phyloP scores from a whole-genome alignment of 30 jellyfish, hydroid and myxozoan genomes.

The Morbakka virulenta region DNA sequence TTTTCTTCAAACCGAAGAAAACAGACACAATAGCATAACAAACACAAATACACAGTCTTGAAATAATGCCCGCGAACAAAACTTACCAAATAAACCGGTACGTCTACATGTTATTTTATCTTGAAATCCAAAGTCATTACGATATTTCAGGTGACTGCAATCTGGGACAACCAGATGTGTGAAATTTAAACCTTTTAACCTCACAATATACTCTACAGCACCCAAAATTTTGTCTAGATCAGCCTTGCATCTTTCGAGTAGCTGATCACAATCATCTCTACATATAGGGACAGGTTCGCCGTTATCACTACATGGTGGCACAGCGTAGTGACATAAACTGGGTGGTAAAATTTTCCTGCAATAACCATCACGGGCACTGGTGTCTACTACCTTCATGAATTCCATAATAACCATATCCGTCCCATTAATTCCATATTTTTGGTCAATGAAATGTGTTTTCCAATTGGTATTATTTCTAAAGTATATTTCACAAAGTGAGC shows the following conservation, averaged over 20 bases:
- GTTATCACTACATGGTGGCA: constrained; percentile 35
- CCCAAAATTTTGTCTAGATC: constrained; percentile 53
- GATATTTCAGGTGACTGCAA: constrained; percentile 48
- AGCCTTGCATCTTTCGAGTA: constrained; percentile 15
- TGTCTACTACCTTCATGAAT: constrained; percentile 19
- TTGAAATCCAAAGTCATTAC: constrained; percentile 8
- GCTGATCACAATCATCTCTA: constrained; percentile 58
- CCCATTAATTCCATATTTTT: constrained; percentile 41
- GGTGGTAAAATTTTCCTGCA: constrained; percentile 44
- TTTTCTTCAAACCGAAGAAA: background rate
- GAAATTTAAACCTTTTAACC: constrained; percentile 23
- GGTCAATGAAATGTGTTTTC: constrained; percentile 41
- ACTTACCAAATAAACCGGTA: constrained; percentile 56
- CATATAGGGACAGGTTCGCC: constrained; percentile 37
- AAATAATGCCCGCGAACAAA: background rate
- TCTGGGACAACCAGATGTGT: constrained; percentile 54
- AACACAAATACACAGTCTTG: background rate
- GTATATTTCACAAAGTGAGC: constrained; percentile 44
- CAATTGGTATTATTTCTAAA: constrained; percentile 31
- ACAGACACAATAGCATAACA: background rate
- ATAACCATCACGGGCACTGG: constrained; percentile 1
- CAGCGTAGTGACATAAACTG: constrained; percentile 38
- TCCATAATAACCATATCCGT: constrained; percentile 44
- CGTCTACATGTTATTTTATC: constrained; percentile 36
- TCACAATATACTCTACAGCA: constrained; percentile 45